Conservation (phyloP, 2,113 vertebrate genomes). For the Oncorhynchus clarkii region DNA sequence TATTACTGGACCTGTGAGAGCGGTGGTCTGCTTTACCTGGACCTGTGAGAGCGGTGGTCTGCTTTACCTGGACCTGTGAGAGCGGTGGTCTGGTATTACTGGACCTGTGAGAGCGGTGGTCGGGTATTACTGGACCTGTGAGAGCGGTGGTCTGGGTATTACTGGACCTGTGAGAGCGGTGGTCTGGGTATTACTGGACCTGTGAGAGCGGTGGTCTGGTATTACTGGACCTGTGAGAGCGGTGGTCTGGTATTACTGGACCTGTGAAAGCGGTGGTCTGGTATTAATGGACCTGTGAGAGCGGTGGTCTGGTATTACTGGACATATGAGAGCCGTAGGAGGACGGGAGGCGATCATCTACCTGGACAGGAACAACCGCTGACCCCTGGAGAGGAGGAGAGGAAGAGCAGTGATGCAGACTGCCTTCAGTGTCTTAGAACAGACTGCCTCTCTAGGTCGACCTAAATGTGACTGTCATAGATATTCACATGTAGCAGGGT, state of each 20-base stretch:
- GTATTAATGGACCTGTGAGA: too few relatives aligned
- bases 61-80: too few relatives aligned
- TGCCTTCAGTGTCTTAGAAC: background rate
- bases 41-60: too few relatives aligned
- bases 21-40: background rate
- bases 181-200: background rate
- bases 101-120: too few relatives aligned
- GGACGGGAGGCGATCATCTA: background rate
- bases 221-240: too few relatives aligned
- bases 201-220: too few relatives aligned
- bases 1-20: background rate
- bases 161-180: too few relatives aligned
- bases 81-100: too few relatives aligned
- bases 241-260: too few relatives aligned
- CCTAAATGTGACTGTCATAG: background rate
- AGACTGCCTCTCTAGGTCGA: background rate
- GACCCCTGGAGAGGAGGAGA: constrained; percentile 2
- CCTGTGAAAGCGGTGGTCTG: too few relatives aligned
- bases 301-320: too few relatives aligned
- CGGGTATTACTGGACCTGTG: too few relatives aligned
- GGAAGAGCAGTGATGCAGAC: background rate
- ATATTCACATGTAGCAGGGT: background rate
- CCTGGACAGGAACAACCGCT: background rate
- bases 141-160: background rate
- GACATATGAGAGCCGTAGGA: background rate